Evolutionary conservation across 2,888 invertebrate genomes (phyloP), one percentile per base, ranked within the genome.

Genomic region (Heteromurus nitidus): DNA sequence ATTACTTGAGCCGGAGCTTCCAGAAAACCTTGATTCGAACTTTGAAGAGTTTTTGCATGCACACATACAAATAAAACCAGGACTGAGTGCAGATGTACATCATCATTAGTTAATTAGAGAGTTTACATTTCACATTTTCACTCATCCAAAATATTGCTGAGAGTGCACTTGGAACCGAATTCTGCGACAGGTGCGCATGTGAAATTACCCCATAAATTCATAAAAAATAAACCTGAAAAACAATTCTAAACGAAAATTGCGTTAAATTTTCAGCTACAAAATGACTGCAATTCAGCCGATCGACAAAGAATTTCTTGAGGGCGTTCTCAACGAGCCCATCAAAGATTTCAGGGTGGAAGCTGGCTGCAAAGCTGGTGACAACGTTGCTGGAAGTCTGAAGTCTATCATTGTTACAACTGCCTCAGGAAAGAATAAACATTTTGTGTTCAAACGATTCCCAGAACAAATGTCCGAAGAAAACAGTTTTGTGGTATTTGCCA

Each of bases 221-320:
- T n/a, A n/a, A n/a, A n/a, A n/a, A n/a, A n/a, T n/a, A n/a, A 36
- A 36, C 13, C 13, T 36, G 36, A 36, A 36, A 36, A 36, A 36
- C 13, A 36, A 36, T 36, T 13, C n/a, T n/a, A n/a, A n/a, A n/a
- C n/a, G n/a, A n/a, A n/a, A n/a, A n/a, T n/a, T n/a, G n/a, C n/a
- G n/a, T n/a, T n/a, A n/a, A n/a, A n/a, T n/a, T 60, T 20, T 60
- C 60, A 58, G 55, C 1, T 24, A 11, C 53, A 93, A 93, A 80
- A 94, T 92, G 20, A 93, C 91, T 9, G 65, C 44, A 18, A 13
- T 70, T 9, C 75, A 81, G 18, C 62, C 44, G 5, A 90, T 95
- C 95, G 85, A 92, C 91, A 87, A 95, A 92, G 86, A 94, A 92
- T 88, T 95, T 94, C 13, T 94, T 93, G 88, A 95, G 94, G 50